Base-by-base conservation (phyloP, 2,888 invertebrate genomes). In the Spisula subtruncata region DNA sequence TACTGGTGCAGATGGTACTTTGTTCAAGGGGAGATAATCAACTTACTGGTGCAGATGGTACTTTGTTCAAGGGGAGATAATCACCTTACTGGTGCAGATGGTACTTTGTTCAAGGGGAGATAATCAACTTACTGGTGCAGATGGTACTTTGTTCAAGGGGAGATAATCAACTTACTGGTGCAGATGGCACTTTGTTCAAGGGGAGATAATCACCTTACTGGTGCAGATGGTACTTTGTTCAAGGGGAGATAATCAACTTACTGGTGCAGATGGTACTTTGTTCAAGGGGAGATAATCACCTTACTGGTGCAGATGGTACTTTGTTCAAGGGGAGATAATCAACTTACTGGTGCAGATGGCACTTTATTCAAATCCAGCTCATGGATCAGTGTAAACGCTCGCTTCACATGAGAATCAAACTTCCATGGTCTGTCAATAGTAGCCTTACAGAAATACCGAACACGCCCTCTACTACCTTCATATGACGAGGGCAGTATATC, bases 401-500 rank as follows among this genome's bases (percentile, higher is more conserved):
- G 97, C 97, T 98, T 98, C 82, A 98, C 98, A 94, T 98, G 98
- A 95, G 98, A 98, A 97, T 99, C 98, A 96, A 98, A 98, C 95
- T 98, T 98, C 98, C 98, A 98, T 1, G 98, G 98, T 25, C 98
- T 97, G 95, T 98, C 98, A 35, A 99, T 97, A 0, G 97, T 98
- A 0, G 98, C 98, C 97, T 98, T 98, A 46, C 98, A 97, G n/a
- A 98, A 98, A 96, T 99, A 99, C 35, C 98, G 97, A 66, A 99
- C 99, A 98, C 96, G 97, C 97, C 95, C 98, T 10, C 94, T 91
- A 0, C 91, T 92, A 8, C 96, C 96, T 87, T 96, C 96, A 90
- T 95, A 96, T 41, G 96, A 96, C 8, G 95, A 95, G 5, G 96
- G 96, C 16, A 95, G 84, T 18, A 91, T 93, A 14, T 97, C 97